These are phyloP conservation scores for Tenebrio molitor DNA, from an alignment of 1,140 invertebrate genomes.

Conservation along the genomic window DNA sequence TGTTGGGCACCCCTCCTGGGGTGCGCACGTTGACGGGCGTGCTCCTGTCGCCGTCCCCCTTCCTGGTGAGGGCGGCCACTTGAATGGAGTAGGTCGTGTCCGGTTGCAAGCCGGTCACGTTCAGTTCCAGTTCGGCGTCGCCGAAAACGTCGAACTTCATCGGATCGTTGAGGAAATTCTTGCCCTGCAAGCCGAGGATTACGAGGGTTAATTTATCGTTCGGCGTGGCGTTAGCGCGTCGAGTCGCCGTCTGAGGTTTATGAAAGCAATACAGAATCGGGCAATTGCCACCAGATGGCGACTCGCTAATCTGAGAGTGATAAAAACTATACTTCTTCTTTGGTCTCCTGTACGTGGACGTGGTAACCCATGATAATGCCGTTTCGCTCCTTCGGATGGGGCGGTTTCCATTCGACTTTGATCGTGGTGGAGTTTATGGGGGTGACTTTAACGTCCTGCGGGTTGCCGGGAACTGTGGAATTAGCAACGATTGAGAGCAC, in stretches of 20 bases:
- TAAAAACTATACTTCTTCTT: constrained; percentile 77
- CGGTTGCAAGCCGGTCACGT: constrained; percentile 90
- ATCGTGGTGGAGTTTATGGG: constrained; percentile 94
- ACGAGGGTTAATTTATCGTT: constrained; percentile 22
- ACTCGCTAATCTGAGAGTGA: constrained; percentile 11
- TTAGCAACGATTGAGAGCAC: constrained; percentile 7
- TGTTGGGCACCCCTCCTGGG: constrained; percentile 92
- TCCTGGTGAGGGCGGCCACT: constrained; percentile 93
- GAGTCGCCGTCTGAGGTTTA: constrained; percentile 16
- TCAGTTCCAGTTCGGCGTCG: constrained; percentile 81
- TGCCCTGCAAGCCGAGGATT: constrained; percentile 71
- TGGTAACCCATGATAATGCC: constrained; percentile 98
- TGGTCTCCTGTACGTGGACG: constrained; percentile 93
- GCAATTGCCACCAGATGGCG: background rate
- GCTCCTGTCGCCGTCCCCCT: constrained; percentile 94
- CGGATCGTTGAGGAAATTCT: constrained; percentile 85
- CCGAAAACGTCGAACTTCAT: constrained; percentile 88
- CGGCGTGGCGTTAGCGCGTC: no score
- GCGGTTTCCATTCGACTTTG: constrained; percentile 92
- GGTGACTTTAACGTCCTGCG: constrained; percentile 88
- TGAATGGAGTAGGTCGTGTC: constrained; percentile 94
- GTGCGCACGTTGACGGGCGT: constrained; percentile 86
- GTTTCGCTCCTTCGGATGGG: constrained; percentile 90
- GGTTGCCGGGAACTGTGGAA: constrained; percentile 94
- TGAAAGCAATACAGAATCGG: background rate